Percentiles rank a stretch among this genome's conserved stretches.
Conservation (phyloP, 2,113 vertebrate species). For the Pollachius pollachius region DNA sequence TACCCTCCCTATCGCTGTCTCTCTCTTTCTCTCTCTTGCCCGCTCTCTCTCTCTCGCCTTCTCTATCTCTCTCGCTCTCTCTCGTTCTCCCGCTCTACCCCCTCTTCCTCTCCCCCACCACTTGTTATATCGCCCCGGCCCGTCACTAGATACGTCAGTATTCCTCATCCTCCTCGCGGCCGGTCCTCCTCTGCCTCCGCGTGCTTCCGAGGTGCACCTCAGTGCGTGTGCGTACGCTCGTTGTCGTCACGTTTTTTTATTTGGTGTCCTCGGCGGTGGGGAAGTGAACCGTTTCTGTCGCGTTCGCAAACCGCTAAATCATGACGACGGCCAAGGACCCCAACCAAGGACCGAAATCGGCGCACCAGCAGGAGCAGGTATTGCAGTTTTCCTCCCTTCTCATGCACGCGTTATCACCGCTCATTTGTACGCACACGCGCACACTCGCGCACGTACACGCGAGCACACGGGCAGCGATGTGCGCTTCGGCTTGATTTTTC, state of each 20-base stretch:
- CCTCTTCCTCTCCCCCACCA: background rate
- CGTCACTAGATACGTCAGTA: background rate
- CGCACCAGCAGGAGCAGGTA: slow-evolving; percentile 94
- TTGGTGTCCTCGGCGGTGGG: slow-evolving; percentile 18
- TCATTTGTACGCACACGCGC: background rate
- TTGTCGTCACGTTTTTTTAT: slow-evolving; percentile 4
- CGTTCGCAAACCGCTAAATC: slow-evolving; percentile 43
- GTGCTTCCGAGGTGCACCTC: background rate
- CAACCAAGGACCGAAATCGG: slow-evolving; percentile 80
- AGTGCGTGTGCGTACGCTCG: slow-evolving; percentile 13
- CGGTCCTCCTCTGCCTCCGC: background rate
- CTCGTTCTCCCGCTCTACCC: background rate
- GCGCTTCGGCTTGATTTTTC: too few species aligned
- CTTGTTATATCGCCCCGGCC: background rate
- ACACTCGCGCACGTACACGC: background rate
- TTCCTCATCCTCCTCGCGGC: background rate
- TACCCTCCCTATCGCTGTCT: background rate
- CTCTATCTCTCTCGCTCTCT: background rate
- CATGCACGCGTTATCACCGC: too few species aligned
- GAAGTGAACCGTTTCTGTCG: slow-evolving; percentile 35
- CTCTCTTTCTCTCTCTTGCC: background rate
- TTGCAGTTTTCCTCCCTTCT: slow-evolving; percentile 8
- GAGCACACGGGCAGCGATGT: background rate
- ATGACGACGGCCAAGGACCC: slow-evolving; percentile 96
- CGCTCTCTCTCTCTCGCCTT: background rate